Percentiles rank a stretch among this genome's conserved stretches.
Conservation (phyloP, 2,888 invertebrate species). For the Clivina fossor region DNA sequence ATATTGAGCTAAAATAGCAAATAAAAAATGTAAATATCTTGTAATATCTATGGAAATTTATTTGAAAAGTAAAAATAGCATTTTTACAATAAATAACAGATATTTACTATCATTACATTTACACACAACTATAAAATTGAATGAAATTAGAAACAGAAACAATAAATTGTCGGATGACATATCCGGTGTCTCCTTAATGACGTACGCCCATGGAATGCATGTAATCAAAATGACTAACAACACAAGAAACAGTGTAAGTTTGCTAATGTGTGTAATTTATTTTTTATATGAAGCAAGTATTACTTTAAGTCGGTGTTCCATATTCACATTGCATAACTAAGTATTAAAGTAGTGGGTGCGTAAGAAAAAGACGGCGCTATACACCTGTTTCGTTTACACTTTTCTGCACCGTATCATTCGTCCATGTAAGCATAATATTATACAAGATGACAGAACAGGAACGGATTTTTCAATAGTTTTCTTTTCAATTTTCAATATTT, state of each 20-base stretch:
- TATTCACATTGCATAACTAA: conserved; percentile 40
- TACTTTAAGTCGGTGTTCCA: conserved; percentile 31
- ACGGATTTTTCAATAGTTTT: too few relatives aligned
- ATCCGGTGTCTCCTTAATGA: not conserved
- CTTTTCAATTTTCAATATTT: too few relatives aligned
- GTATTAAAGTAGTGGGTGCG: conserved; percentile 39
- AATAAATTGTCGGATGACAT: not conserved
- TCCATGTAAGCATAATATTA: too few relatives aligned
- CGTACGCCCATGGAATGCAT: conserved; percentile 10
- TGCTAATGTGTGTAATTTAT: conserved; percentile 41
- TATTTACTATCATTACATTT: too few relatives aligned
- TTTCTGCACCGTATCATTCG: too few relatives aligned
- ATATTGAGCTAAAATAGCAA: too few relatives aligned
- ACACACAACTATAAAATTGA: too few relatives aligned
- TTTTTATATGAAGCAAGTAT: conserved; percentile 38
- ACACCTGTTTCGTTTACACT: conserved; percentile 29
- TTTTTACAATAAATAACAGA: too few relatives aligned
- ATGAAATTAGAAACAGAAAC: not conserved
- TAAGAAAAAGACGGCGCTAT: conserved; percentile 36
- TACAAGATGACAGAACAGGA: too few relatives aligned
- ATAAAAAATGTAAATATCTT: too few relatives aligned
- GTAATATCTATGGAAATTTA: too few relatives aligned
- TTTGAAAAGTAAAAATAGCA: too few relatives aligned
- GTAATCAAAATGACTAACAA: conserved; percentile 14
- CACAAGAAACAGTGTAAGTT: conserved; percentile 35